Base-by-base conservation (phyloP, 2,797 vertebrate genomes). In the Rhinoraja longicauda region DNA sequence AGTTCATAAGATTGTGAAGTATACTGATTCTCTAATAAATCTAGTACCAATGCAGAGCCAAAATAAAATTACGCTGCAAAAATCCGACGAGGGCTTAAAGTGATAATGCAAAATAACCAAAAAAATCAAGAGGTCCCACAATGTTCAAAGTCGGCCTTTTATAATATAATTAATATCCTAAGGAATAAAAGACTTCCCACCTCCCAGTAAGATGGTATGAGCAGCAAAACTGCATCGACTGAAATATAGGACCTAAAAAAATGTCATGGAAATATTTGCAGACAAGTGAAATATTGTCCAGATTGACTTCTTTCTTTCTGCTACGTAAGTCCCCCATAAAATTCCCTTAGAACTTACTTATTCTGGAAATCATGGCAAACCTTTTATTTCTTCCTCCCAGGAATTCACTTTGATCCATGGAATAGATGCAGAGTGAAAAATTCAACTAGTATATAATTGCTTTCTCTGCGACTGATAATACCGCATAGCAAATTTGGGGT, bases 391-490 rank as follows among this genome's bases (percentile, higher is more conserved):
- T 75, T 92, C 90, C 67, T 92, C 90, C 26, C 70, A 92, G 70
- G 90, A 92, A 93, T 94, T 94, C 95, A 97, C 97, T 98, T 98
- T 98, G 98, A 98, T 98, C 97, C 97, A 96, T 96, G 96, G 96
- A 96, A 96, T 94, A 97, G 95, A 96, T 95, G 97, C 95, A 95
- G 96, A 97, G 96, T 97, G 97, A 97, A 98, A 98, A 98, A 97
- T 96, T 97, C 97, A 97, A 97, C 97, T 96, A 96, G 96, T 97
- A 96, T 97, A 97, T 98, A 98, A 98, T 98, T 97, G 97, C 97
- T 98, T 98, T 97, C 97, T 97, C 97, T 98, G 97, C 97, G 97
- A 97, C 97, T 96, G 97, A 98, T 98, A 98, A 98, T 98, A 97
- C 97, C 96, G 97, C 97, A 96, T 98, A 98, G 97, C 97, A 97